Conservation (phyloP, 2,797 vertebrate species). For the Valencia hispanica region DNA sequence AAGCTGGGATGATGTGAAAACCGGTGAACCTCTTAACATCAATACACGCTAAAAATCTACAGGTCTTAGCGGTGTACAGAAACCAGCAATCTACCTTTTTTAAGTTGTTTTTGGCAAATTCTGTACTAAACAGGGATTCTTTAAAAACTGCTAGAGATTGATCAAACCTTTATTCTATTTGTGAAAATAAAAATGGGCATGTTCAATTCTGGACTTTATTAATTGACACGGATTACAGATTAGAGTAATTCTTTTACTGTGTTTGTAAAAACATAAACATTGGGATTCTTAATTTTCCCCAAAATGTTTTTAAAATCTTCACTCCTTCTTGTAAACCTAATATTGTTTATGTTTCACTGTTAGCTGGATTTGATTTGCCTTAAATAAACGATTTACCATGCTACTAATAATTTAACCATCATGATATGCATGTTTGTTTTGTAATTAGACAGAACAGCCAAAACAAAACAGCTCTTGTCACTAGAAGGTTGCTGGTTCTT, state of each 20-base stretch:
- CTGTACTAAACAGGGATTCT: neutral
- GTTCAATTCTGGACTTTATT: neutral
- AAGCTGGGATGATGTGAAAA: conserved; percentile 20
- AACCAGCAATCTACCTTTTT: neutral
- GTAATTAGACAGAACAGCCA: no score
- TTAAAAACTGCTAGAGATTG: neutral
- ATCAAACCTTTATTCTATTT: neutral
- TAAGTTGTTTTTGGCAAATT: neutral
- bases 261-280: neutral
- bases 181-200: neutral
- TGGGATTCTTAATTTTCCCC: neutral
- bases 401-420: neutral
- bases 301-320: neutral
- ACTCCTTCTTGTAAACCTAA: neutral
- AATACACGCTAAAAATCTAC: neutral
- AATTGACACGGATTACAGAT: neutral
- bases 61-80: neutral
- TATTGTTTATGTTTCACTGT: neutral
- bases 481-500: neutral
- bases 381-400: neutral
- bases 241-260: neutral
- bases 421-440: no score
- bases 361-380: neutral
- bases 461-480: no score
- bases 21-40: conserved; percentile 5